phyloP scores from a whole-genome alignment of 2,797 vertebrate genomes.

The Labroides dimidiatus region DNA sequence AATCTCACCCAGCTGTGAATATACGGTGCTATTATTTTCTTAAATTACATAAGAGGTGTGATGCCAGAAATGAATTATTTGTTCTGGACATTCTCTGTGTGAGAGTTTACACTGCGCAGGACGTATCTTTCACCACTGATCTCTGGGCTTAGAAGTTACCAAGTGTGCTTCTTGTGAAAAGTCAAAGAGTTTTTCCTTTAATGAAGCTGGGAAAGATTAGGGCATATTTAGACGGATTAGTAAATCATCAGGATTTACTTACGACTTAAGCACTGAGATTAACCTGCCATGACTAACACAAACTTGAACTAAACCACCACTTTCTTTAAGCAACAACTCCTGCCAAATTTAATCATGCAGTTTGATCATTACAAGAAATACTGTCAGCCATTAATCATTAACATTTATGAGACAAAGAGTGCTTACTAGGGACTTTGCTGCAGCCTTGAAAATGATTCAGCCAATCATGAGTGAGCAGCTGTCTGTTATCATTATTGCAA shows the following conservation, averaged over 20 bases:
- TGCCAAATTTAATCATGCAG: not conserved
- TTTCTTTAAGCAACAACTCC: not conserved
- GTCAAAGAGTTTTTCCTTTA: too few relatives aligned
- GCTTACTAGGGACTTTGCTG: slow-evolving; percentile 2
- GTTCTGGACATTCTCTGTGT: slow-evolving; percentile 35
- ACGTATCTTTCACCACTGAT: slow-evolving; percentile 31
- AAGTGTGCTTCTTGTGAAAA: not conserved
- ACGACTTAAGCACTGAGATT: too few relatives aligned
- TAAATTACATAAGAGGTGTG: slow-evolving; percentile 14
- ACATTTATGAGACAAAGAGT: not conserved
- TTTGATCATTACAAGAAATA: slow-evolving; percentile 3
- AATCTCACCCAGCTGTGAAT: not conserved
- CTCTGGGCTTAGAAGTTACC: slow-evolving; percentile 26
- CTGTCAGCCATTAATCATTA: not conserved
- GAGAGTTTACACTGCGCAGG: slow-evolving; percentile 10
- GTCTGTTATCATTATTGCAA: slow-evolving; percentile 11
- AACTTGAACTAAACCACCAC: too few relatives aligned
- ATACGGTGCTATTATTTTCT: slow-evolving; percentile 11
- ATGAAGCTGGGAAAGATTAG: too few relatives aligned
- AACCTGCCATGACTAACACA: too few relatives aligned
- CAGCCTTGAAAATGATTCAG: slow-evolving; percentile 2
- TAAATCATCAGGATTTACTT: too few relatives aligned
- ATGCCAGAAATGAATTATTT: slow-evolving; percentile 36
- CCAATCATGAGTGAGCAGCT: not conserved
- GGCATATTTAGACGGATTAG: too few relatives aligned